Conservation (phyloP, 2,888 invertebrate species). For the Phlogophora meticulosa region DNA sequence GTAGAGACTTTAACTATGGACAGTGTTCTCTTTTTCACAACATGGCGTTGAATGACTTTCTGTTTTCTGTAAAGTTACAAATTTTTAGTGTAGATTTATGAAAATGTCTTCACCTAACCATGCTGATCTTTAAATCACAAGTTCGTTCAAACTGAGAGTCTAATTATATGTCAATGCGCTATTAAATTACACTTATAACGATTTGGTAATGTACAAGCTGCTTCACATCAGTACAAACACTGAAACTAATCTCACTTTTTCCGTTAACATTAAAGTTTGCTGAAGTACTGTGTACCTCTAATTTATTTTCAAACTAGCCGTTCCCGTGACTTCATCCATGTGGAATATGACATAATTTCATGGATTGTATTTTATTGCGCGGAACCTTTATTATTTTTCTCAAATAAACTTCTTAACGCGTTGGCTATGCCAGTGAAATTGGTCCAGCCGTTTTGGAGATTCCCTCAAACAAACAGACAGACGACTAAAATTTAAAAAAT, state of each 20-base stretch:
- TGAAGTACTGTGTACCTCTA: no score
- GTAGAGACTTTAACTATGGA: background rate
- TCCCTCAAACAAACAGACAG: no score
- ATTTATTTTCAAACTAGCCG: no score
- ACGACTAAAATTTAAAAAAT: no score
- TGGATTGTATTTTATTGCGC: no score
- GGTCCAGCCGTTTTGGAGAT: no score
- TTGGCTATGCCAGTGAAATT: no score
- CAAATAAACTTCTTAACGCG: no score
- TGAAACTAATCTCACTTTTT: background rate
- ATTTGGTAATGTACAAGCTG: constrained; percentile 5
- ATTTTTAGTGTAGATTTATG: constrained; percentile 1
- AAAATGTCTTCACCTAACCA: constrained; percentile 3
- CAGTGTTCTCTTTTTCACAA: no score
- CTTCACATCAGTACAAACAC: background rate
- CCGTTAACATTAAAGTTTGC: background rate
- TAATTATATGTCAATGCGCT: constrained; percentile 12
- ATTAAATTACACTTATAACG: constrained; percentile 14
- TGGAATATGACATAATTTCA: no score
- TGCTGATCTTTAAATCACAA: constrained; percentile 26
- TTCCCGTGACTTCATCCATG: background rate
- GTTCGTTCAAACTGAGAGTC: constrained; percentile 6
- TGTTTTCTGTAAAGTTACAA: background rate
- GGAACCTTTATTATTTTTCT: no score
- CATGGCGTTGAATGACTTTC: fast-evolving